phyloP scores from a whole-genome alignment of 2,888 invertebrate genomes.

The Linyphia triangularis region DNA sequence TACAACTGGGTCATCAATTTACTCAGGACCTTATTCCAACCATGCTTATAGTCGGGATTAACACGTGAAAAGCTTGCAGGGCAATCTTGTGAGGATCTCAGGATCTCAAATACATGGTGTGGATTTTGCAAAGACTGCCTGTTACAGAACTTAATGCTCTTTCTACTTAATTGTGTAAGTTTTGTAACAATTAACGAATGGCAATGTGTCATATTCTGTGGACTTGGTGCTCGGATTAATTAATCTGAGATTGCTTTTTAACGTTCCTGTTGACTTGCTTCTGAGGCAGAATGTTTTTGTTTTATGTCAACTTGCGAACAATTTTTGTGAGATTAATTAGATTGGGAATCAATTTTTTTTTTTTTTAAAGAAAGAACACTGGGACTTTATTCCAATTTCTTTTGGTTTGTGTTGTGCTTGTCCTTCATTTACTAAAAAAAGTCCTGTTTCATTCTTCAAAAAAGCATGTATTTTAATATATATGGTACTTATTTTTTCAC shows the following conservation, averaged over 20 bases:
- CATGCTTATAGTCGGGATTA: constrained; percentile 85
- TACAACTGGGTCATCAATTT: constrained; percentile 92
- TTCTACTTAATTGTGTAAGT: background rate
- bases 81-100: constrained; percentile 30
- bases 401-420: too few relatives aligned
- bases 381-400: too few relatives aligned
- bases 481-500: too few relatives aligned
- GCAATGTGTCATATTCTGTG: too few relatives aligned
- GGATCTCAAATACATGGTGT: background rate
- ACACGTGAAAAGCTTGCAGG: constrained; percentile 17
- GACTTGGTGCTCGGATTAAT: too few relatives aligned
- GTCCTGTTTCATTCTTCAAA: too few relatives aligned
- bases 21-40: constrained; percentile 96
- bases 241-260: background rate
- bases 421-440: too few relatives aligned
- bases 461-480: too few relatives aligned
- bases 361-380: too few relatives aligned
- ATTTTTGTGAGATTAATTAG: background rate
- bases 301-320: background rate
- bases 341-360: background rate
- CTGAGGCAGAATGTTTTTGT: background rate
- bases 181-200: too few relatives aligned
- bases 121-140: background rate
- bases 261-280: background rate
- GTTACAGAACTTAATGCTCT: background rate